Evolutionary conservation across 2,888 invertebrate genomes (phyloP).

Genomic region (Pomacea canaliculata): DNA sequence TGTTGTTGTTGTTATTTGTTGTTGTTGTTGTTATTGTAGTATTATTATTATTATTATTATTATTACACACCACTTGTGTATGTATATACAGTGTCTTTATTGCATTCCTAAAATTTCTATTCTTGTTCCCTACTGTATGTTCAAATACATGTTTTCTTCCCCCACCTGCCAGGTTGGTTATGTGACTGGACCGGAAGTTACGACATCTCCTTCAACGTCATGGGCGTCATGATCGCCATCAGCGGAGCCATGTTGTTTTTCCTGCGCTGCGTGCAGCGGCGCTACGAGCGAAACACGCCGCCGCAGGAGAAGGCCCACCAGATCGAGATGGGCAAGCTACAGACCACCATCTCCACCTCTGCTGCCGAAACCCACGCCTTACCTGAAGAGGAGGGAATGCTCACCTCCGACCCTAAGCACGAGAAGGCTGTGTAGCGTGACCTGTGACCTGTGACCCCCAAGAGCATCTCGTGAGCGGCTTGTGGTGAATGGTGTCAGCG

Average conservation of each 20-base stretch:
- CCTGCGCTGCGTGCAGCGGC: slow-evolving; percentile 67
- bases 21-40: too few relatives aligned
- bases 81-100: too few relatives aligned
- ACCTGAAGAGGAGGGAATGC: not conserved
- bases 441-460: too few relatives aligned
- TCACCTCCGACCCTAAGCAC: not conserved
- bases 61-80: too few relatives aligned
- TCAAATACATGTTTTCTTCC: too few relatives aligned
- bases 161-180: slow-evolving; percentile 76
- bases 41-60: too few relatives aligned
- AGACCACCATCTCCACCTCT: not conserved
- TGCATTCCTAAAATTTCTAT: too few relatives aligned
- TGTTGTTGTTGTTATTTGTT: too few relatives aligned
- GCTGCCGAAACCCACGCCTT: not conserved
- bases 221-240: slow-evolving; percentile 86
- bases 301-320: slow-evolving; percentile 3
- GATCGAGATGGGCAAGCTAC: slow-evolving; percentile 25
- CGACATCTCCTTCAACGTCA: slow-evolving; percentile 88
- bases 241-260: slow-evolving; percentile 90
- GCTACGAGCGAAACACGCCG: slow-evolving; percentile 9
- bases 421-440: too few relatives aligned
- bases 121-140: too few relatives aligned
- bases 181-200: slow-evolving; percentile 84
- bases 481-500: too few relatives aligned
- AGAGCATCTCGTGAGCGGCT: too few relatives aligned